Evolutionary conservation across 23 tunicate species (phyloP), one percentile per base, ranked within the genome.

Genomic region (Halocynthia roretzi): DNA sequence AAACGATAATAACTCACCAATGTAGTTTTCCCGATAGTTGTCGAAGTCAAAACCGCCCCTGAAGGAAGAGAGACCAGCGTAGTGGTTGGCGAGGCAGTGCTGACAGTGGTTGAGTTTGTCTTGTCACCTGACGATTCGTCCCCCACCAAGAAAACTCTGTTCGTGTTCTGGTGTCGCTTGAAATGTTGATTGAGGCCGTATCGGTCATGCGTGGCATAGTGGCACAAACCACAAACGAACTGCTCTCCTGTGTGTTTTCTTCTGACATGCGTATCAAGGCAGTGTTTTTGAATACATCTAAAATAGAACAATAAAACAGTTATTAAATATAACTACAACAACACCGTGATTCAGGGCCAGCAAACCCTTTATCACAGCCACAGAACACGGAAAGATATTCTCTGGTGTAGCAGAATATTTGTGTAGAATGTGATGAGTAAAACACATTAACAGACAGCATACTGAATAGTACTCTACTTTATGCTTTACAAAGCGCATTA

Each of bases 241-340:
- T 86, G 86, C 58, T 92, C 98, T 7, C 98, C 98, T 7, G 98
- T 92, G 78, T 92, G 98, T 82, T 79, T 82, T 6, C 92, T 80
- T 21, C 91, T 87, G 7, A 86, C 67, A 53, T 92, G 98, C 8
- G 86, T 86, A 15, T 92, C 98, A 8, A 92, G 76, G 60, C 98
- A 92, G 62, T 92, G 91, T 79, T 92, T 92, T 52, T 92, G 98
- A 51, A 92, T 92, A 17, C 81, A 64, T 53, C 98, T 92, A 70
- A 6, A 51, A 57, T 31, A 5, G 44, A 31, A 31, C 44, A 4
- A n/a, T 31, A 4, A 31, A 31, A 31, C 44, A 31, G 44, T 31
- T 0, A 31, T 31, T 31, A 4, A 31, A 31, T 31, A 31, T 1
- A 31, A 31, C 44, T 31, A 31, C 44, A 31, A 31, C 44, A 31